Base-by-base conservation (phyloP, 2,888 invertebrate species). In the Liposcelis brunnea region DNA sequence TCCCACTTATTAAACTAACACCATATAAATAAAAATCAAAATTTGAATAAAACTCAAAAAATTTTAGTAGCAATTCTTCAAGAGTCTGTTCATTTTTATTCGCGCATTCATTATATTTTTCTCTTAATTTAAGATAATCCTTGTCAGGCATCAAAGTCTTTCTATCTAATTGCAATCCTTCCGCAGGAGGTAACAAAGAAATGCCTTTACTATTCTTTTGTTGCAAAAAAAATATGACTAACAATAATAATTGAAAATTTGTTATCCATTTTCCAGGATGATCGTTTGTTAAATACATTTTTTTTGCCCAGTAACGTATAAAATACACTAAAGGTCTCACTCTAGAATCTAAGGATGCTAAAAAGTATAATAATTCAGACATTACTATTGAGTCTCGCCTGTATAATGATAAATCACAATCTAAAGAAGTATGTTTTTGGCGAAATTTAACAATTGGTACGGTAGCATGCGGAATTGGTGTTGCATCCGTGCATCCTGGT, bases 341-440 rank as follows among this genome's bases (percentile, higher is more conserved):
- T 14, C 40, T 14, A 6, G 4, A 21, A 11, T 40, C 40, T 6
- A 40, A 40, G 4, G 16, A 6, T 8, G 19, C 7, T n/a, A 40
- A 21, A 11, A 40, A 21, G 16, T 16, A 40, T 18, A 40, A 19
- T 19, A 40, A 16, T 19, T 40, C 40, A 18, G 40, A 40, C 40
- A 40, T 40, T 40, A 19, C 6, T 19, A 40, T 16, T 6, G 19
- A 40, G 6, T n/a, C 21, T 6, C 6, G 4, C 7, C 16, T 14
- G 19, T 40, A 40, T 18, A 40, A 19, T 18, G 40, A 40, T 5
- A 40, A 8, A 40, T 40, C 40, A 21, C 40, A 40, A 6, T 40
- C 40, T 40, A 40, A 11, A 40, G 16, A n/a, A 5, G 40, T 40
- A n/a, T 15, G 19, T 5, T 40, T 18, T 40, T 40, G 40, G 15